Evolutionary conservation across 2,797 vertebrate species (phyloP).

Genomic region (Garrulus glandarius): DNA sequence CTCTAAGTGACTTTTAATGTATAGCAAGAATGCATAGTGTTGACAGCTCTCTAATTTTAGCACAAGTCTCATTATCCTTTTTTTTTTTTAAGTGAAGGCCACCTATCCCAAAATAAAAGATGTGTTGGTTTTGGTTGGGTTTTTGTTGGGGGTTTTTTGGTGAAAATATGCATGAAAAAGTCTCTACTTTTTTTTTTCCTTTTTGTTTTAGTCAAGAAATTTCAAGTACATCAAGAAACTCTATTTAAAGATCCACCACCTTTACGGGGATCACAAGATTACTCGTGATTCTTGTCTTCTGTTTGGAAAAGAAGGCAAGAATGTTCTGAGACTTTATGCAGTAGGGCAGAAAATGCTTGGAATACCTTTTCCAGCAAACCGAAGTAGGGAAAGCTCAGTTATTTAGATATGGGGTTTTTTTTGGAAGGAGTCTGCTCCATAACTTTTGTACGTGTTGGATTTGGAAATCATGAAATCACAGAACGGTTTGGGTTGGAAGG

Average conservation of each 20-base stretch:
- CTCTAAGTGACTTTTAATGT: neutral
- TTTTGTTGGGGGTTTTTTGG: neutral
- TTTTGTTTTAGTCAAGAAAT: neutral
- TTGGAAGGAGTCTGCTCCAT: neutral
- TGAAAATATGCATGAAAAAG: neutral
- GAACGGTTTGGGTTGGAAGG: neutral
- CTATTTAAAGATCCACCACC: slow-evolving; percentile 37
- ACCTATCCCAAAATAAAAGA: slow-evolving; percentile 11
- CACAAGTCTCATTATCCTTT: neutral
- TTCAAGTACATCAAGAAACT: neutral
- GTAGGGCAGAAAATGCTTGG: neutral
- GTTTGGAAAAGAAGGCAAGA: neutral
- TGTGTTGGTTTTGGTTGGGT: neutral
- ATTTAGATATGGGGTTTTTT: neutral
- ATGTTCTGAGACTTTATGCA: neutral
- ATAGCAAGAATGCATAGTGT: neutral
- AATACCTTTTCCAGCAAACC: neutral
- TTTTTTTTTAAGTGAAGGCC: neutral
- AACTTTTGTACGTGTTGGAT: neutral
- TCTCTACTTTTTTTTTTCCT: neutral
- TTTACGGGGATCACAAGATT: neutral
- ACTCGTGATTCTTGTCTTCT: neutral
- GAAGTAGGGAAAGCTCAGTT: neutral
- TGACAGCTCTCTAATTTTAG: slow-evolving; percentile 55
- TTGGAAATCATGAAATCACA: neutral